phyloP scores from a whole-genome alignment of 2,797 vertebrate species.

The Acrocephalus scirpaceus region DNA sequence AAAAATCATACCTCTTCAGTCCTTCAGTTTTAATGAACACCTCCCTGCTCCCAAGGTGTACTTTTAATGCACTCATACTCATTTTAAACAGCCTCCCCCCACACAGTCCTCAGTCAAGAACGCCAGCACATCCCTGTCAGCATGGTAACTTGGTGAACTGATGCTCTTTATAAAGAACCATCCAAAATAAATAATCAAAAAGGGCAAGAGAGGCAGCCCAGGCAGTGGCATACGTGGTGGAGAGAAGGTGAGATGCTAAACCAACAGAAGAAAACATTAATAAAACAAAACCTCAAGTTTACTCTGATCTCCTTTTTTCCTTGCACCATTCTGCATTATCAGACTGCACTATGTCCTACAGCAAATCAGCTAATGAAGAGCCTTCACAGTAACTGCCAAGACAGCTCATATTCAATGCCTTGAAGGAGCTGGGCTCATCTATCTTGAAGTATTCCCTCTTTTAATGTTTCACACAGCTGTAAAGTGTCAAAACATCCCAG shows the following conservation, averaged over 20 bases:
- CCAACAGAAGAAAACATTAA: background rate
- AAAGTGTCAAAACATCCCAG: background rate
- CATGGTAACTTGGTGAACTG: background rate
- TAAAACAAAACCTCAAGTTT: background rate
- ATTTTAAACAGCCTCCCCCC: background rate
- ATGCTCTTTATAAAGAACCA: background rate
- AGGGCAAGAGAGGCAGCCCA: background rate
- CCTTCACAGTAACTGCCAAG: background rate
- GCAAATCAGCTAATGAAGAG: background rate
- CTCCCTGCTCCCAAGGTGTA: background rate
- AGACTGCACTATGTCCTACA: background rate
- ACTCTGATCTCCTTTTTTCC: background rate
- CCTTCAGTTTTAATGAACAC: background rate
- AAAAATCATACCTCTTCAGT: background rate
- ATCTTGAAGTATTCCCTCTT: background rate
- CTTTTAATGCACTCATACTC: background rate
- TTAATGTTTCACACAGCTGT: background rate
- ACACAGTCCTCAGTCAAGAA: background rate
- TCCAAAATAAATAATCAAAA: background rate
- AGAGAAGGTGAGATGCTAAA: background rate
- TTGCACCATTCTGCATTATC: background rate
- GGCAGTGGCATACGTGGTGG: background rate
- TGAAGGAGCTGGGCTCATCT: background rate
- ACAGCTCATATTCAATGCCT: background rate
- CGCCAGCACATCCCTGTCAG: background rate